Evolutionary conservation across 2,797 vertebrate species (phyloP).

Genomic region (Oreochromis grahami): DNA sequence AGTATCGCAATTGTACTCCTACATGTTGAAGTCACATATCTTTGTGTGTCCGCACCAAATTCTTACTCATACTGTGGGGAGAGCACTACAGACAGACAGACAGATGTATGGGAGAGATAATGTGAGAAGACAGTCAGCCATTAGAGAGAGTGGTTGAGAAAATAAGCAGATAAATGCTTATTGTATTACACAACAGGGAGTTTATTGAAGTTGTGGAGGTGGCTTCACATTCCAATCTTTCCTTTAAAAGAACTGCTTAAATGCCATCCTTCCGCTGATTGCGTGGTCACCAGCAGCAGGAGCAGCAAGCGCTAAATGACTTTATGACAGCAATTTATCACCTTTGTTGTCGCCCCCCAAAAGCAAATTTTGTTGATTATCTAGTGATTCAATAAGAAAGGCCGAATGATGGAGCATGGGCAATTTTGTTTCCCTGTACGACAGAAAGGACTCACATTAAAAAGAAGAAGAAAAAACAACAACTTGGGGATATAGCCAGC

Average conservation of each 20-base stretch:
- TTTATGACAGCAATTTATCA: slow-evolving; percentile 67
- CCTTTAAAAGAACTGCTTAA: slow-evolving; percentile 22
- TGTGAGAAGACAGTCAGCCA: slow-evolving; percentile 50
- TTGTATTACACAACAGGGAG: slow-evolving; percentile 55
- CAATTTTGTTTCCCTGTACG: slow-evolving; percentile 17
- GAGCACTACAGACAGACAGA: slow-evolving; percentile 17
- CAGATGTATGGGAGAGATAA: slow-evolving; percentile 59
- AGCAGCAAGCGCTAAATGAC: slow-evolving; percentile 14
- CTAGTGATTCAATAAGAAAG: slow-evolving; percentile 57
- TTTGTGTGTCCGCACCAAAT: slow-evolving; percentile 28
- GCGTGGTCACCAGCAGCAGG: slow-evolving; percentile 29
- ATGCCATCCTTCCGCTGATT: slow-evolving; percentile 17
- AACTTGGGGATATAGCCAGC: neutral
- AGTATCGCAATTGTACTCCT: slow-evolving; percentile 16
- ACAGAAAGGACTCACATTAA: slow-evolving; percentile 3
- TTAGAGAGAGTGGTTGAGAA: slow-evolving; percentile 49
- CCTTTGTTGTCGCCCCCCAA: neutral
- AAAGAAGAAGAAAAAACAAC: neutral
- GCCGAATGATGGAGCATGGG: slow-evolving; percentile 19
- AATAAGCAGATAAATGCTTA: slow-evolving; percentile 67
- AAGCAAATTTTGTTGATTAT: slow-evolving; percentile 55
- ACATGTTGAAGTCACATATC: slow-evolving; percentile 2
- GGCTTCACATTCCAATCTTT: slow-evolving; percentile 24
- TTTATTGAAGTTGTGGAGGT: slow-evolving; percentile 57
- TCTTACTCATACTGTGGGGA: neutral